Conservation (phyloP, 2,888 invertebrate species). For the Stenchaetothrips biformis region DNA sequence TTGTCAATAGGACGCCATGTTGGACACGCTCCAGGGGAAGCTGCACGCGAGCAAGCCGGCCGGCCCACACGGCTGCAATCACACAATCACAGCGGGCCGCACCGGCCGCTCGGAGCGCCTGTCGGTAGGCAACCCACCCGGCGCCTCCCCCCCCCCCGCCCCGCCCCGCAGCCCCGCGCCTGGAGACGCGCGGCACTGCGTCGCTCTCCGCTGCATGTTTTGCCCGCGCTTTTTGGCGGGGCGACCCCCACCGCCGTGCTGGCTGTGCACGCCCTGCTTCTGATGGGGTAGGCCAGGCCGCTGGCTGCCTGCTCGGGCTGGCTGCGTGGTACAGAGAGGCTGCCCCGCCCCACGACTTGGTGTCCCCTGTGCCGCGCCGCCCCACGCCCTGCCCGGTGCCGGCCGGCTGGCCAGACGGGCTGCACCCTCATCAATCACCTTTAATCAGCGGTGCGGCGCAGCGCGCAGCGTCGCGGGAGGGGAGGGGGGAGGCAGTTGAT, state of each 20-base stretch:
- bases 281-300: too few species aligned
- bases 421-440: not conserved
- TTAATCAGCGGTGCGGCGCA: not conserved
- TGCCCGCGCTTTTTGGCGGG: too few species aligned
- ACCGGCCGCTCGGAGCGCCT: not conserved
- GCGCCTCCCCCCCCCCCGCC: conserved; percentile 40
- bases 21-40: conserved; percentile 20
- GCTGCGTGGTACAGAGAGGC: too few species aligned
- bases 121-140: conserved; percentile 35
- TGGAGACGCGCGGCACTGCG: not conserved
- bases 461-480: not conserved
- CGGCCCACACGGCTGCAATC: conserved; percentile 37
- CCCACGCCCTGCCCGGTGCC: not conserved
- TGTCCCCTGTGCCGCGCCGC: not conserved
- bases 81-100: not conserved
- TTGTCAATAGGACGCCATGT: conserved; percentile 8
- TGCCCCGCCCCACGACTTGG: too few species aligned
- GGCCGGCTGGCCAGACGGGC: not conserved
- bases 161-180: conserved; percentile 35
- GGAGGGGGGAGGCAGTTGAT: not conserved
- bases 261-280: too few species aligned
- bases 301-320: too few species aligned
- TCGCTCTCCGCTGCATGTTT: not conserved
- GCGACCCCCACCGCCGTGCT: too few species aligned
- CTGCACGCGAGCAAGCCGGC: conserved; percentile 32